phyloP scores from a whole-genome alignment of 2,113 vertebrate species.

The Myxocyprinus asiaticus region DNA sequence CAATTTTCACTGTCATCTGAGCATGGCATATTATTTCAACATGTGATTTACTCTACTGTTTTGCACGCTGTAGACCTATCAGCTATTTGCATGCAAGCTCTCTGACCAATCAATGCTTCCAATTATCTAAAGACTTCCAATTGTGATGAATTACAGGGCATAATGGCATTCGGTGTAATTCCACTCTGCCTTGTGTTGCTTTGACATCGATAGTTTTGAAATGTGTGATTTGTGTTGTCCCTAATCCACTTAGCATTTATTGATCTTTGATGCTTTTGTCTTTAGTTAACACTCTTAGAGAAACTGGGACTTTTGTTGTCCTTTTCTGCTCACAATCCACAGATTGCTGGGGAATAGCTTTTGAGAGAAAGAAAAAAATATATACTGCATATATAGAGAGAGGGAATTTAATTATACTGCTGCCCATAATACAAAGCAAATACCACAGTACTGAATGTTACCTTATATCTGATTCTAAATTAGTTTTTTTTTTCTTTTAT shows the following conservation, averaged over 20 bases:
- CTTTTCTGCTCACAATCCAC: neutral
- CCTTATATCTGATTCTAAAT: too few relatives aligned
- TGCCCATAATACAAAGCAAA: too few relatives aligned
- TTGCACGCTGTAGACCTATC: conserved; percentile 59
- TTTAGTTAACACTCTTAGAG: conserved; percentile 35
- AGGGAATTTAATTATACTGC: too few relatives aligned
- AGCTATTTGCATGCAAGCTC: conserved; percentile 63
- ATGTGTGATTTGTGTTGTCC: conserved; percentile 49
- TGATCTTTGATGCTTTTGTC: conserved; percentile 39
- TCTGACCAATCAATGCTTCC: conserved; percentile 78
- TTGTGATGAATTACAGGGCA: conserved; percentile 64
- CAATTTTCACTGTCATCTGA: conserved; percentile 90
- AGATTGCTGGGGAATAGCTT: neutral
- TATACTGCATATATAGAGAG: too few relatives aligned
- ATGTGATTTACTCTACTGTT: conserved; percentile 87
- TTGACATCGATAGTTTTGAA: conserved; percentile 38
- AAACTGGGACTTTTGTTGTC: neutral
- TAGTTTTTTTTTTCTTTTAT: too few relatives aligned
- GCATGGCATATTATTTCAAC: conserved; percentile 92
- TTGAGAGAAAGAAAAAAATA: neutral
- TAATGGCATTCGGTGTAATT: conserved; percentile 40
- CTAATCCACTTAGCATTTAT: conserved; percentile 40
- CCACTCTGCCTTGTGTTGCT: conserved; percentile 13
- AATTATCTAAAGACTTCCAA: conserved; percentile 79
- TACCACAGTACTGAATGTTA: too few relatives aligned